Conservation (phyloP, 2,797 vertebrate genomes). For the Paratrypauchen microcephalus region DNA sequence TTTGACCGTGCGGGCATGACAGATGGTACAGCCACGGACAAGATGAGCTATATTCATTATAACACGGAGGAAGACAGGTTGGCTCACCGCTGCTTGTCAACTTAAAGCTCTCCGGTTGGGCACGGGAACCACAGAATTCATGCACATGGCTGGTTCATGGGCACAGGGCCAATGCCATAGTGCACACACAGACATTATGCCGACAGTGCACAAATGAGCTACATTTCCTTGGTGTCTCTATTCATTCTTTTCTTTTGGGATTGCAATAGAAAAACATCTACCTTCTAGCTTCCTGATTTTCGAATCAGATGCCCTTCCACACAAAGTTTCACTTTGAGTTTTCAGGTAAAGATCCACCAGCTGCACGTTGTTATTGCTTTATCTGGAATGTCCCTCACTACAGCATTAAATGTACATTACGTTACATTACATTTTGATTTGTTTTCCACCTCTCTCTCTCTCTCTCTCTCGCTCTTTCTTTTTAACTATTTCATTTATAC, state of each 20-base stretch:
- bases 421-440: no score
- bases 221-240: slow-evolving; percentile 25
- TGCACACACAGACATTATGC: slow-evolving; percentile 39
- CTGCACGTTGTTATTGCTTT: no score
- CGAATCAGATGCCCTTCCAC: slow-evolving; percentile 9
- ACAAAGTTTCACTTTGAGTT: background rate
- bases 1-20: slow-evolving; percentile 54
- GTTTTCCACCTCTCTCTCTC: no score
- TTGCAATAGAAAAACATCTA: background rate
- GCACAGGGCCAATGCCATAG: slow-evolving; percentile 58
- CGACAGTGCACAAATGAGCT: slow-evolving; percentile 44
- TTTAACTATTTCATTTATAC: no score
- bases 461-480: no score
- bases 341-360: no score
- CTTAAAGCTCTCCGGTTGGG: slow-evolving; percentile 62
- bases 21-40: slow-evolving; percentile 64
- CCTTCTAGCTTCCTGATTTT: background rate
- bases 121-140: slow-evolving; percentile 42
- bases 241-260: background rate
- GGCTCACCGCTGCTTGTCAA: slow-evolving; percentile 66
- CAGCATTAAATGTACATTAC: no score
- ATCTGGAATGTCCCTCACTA: no score
- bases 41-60: slow-evolving; percentile 63
- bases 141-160: slow-evolving; percentile 40
- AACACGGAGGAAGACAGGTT: slow-evolving; percentile 51